Conservation (phyloP, 1,140 invertebrate species). For the Drosophila orosa region DNA sequence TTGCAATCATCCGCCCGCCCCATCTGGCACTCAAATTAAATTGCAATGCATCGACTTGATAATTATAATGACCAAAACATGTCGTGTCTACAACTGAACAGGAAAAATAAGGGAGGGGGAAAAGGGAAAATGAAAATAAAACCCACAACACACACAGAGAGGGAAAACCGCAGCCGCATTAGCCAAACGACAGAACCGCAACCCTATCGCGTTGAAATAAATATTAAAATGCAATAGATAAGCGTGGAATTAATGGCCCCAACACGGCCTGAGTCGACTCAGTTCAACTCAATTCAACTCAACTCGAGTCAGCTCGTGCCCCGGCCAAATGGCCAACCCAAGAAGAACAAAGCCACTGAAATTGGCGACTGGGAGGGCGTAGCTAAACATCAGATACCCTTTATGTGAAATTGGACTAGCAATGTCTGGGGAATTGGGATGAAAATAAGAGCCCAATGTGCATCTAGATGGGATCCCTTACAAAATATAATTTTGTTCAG, state of each 20-base stretch:
- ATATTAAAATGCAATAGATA: constrained; percentile 76
- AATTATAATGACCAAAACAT: constrained; percentile 77
- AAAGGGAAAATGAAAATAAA: not conserved
- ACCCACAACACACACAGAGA: constrained; percentile 2
- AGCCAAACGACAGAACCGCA: constrained; percentile 41
- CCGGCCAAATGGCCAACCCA: constrained; percentile 9
- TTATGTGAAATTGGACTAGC: not conserved
- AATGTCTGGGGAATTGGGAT: constrained; percentile 11
- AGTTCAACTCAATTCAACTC: constrained; percentile 8
- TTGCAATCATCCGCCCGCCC: constrained; percentile 4
- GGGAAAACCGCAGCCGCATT: constrained; percentile 41
- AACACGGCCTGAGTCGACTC: constrained; percentile 13
- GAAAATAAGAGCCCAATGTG: not conserved
- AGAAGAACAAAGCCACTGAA: constrained; percentile 26
- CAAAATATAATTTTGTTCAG: not conserved
- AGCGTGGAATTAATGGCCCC: constrained; percentile 67
- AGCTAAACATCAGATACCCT: constrained; percentile 27
- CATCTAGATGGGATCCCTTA: constrained; percentile 9
- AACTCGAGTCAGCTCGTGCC: constrained; percentile 8
- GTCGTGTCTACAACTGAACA: constrained; percentile 51
- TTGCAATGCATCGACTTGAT: constrained; percentile 64
- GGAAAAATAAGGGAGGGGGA: not conserved
- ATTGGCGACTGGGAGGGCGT: not conserved
- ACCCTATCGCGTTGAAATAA: constrained; percentile 52
- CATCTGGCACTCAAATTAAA: constrained; percentile 54